Evolutionary conservation across 2,113 vertebrate species (phyloP).

Genomic region (Rhagologus leucostigma): DNA sequence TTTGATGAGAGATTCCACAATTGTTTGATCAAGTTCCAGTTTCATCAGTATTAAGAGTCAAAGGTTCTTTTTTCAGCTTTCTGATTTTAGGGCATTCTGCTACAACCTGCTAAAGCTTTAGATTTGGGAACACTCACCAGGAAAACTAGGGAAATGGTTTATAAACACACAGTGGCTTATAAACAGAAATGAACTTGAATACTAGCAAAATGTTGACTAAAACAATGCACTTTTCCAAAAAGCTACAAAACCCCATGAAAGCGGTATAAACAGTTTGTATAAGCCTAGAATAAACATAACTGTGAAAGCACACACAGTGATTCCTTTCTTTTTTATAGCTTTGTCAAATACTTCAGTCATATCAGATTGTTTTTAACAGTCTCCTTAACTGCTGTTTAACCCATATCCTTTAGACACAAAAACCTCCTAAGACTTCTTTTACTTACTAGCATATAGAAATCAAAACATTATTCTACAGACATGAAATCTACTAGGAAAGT

Average conservation of each 20-base stretch:
- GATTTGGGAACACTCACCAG: not conserved
- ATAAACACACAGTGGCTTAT: not conserved
- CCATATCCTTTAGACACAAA: not conserved
- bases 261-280: not conserved
- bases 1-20: not conserved
- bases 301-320: not conserved
- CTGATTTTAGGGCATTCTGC: not conserved
- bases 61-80: not conserved
- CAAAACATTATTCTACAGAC: not conserved
- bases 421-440: not conserved
- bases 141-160: not conserved
- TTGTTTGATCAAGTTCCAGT: not conserved
- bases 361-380: not conserved
- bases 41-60: not conserved
- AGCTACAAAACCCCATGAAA: not conserved
- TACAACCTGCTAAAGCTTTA: not conserved
- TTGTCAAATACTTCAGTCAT: not conserved
- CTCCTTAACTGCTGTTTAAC: not conserved
- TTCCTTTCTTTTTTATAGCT: not conserved
- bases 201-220: not conserved
- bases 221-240: not conserved
- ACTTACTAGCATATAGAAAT: not conserved
- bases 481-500: not conserved
- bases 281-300: not conserved
- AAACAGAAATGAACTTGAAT: not conserved